phyloP scores from a whole-genome alignment of 2,888 invertebrate genomes.

The Loripinus fragilis region DNA sequence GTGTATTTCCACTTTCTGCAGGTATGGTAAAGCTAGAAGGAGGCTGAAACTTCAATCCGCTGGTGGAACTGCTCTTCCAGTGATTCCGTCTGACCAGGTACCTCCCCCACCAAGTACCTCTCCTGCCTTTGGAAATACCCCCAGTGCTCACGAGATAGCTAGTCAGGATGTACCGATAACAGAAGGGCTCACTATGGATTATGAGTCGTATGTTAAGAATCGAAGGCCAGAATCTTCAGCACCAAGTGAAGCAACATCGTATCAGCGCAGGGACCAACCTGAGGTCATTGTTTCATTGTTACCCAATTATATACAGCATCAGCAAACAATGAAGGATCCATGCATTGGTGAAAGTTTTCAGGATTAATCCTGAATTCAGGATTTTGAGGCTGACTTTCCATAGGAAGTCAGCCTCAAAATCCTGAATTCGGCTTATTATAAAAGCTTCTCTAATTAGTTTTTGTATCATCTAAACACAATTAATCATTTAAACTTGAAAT shows the following conservation, averaged over 20 bases:
- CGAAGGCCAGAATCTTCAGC: conserved; percentile 71
- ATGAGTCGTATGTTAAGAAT: conserved; percentile 63
- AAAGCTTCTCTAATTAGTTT: too few relatives aligned
- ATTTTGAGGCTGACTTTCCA: too few relatives aligned
- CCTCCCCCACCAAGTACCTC: conserved; percentile 66
- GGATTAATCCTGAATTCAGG: too few relatives aligned
- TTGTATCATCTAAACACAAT: too few relatives aligned
- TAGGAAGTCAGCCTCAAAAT: too few relatives aligned
- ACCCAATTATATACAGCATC: too few relatives aligned
- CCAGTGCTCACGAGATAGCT: conserved; percentile 28
- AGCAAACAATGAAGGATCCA: too few relatives aligned
- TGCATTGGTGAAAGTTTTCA: too few relatives aligned
- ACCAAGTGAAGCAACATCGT: conserved; percentile 60
- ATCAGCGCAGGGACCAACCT: conserved; percentile 35
- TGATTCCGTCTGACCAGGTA: conserved; percentile 56
- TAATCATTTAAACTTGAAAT: too few relatives aligned
- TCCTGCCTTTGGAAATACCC: conserved; percentile 47
- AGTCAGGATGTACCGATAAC: conserved; percentile 18
- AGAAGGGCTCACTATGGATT: conserved; percentile 61
- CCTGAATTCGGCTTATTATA: too few relatives aligned
- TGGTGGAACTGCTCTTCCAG: conserved; percentile 37
- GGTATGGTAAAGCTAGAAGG: background rate
- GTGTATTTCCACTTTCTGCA: too few relatives aligned
- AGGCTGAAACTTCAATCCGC: conserved; percentile 37
- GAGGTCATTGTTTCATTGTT: too few relatives aligned